Conservation (phyloP, 2,888 invertebrate species). For the Strigamia maritima region DNA sequence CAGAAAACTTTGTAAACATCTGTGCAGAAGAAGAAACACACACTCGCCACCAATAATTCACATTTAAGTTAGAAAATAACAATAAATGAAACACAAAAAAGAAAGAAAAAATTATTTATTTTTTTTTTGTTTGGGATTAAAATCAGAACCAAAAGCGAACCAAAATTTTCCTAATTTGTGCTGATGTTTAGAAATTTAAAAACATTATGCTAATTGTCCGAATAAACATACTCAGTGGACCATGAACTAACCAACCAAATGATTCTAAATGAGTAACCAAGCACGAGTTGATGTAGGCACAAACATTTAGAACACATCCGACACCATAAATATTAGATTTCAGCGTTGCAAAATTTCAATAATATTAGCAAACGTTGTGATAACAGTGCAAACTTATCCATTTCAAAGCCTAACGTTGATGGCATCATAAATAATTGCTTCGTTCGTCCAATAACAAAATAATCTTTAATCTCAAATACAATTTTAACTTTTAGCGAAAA, state of each 20-base stretch:
- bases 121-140: no score
- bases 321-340: conserved; percentile 9
- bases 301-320: conserved; percentile 2
- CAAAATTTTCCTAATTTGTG: no score
- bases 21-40: background rate
- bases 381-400: background rate
- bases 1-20: conserved; percentile 18
- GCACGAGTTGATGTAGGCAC: background rate
- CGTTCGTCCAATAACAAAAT: no score
- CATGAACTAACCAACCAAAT: background rate
- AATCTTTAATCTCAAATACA: background rate
- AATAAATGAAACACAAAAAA: background rate
- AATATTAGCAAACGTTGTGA: background rate
- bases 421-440: no score
- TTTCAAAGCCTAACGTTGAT: background rate
- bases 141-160: no score
- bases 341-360: background rate
- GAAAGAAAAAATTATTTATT: no score
- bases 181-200: background rate
- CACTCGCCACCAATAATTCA: background rate
- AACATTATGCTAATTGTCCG: background rate
- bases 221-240: background rate
- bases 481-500: background rate
- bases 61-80: background rate
- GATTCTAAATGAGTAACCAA: background rate